Conservation (phyloP, 2,888 invertebrate species). For the Unio pictorum region DNA sequence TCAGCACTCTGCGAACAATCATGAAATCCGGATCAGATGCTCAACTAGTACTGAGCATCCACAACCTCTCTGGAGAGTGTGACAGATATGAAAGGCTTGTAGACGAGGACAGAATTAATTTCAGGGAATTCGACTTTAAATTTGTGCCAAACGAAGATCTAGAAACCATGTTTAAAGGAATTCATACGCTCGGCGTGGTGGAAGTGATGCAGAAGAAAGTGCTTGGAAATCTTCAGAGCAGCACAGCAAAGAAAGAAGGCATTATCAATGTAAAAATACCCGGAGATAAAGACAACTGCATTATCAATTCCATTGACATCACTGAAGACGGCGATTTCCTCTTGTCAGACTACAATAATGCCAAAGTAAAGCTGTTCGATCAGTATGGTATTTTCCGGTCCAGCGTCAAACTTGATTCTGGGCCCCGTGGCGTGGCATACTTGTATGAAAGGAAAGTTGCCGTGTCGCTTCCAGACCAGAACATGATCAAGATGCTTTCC, state of each 20-base stretch:
- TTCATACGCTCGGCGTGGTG: constrained; percentile 29
- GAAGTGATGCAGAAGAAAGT: constrained; percentile 30
- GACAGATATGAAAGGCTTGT: constrained; percentile 24
- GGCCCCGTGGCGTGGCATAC: constrained; percentile 30
- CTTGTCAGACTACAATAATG: constrained; percentile 36
- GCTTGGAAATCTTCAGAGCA: constrained; percentile 28
- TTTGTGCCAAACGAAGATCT: constrained; percentile 34
- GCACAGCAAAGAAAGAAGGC: constrained; percentile 34
- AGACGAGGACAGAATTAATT: constrained; percentile 33
- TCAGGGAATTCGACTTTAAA: constrained; percentile 31
- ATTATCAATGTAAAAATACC: constrained; percentile 33
- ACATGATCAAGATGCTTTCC: constrained; percentile 32
- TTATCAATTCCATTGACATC: constrained; percentile 36
- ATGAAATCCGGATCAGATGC: too few relatives aligned
- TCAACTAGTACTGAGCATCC: too few relatives aligned
- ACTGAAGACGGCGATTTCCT: constrained; percentile 30
- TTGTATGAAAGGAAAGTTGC: constrained; percentile 28
- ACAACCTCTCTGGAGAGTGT: too few relatives aligned
- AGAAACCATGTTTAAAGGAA: constrained; percentile 21
- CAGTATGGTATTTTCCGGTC: constrained; percentile 35
- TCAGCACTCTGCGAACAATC: too few relatives aligned
- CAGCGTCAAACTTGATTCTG: constrained; percentile 23
- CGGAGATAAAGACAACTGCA: constrained; percentile 31
- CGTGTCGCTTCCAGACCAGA: constrained; percentile 34
- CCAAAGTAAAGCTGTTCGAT: constrained; percentile 31